Percentiles rank a stretch among this genome's conserved stretches.
Evolutionary conservation across 2,113 vertebrate genomes (phyloP).

Genomic region (Cyprinodon brontotheroides): DNA sequence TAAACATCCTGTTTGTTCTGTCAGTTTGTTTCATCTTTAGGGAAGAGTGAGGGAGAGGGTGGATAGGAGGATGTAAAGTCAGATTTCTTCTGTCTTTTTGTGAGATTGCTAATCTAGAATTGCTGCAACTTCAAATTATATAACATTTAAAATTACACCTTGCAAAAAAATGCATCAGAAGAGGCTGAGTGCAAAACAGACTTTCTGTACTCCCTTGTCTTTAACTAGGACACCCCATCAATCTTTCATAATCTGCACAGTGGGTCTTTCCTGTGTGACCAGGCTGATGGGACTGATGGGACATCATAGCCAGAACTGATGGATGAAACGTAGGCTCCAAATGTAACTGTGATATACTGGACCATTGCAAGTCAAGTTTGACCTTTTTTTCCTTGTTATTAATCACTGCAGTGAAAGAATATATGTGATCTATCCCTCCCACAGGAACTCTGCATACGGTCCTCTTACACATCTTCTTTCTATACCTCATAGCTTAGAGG

Average conservation of each 20-base stretch:
- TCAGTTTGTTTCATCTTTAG: slow-evolving; percentile 66
- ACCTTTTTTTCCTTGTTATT: slow-evolving; percentile 80
- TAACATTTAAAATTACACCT: neutral
- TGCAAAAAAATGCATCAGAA: neutral
- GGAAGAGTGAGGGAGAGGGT: slow-evolving; percentile 29
- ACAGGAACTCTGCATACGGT: slow-evolving; percentile 67
- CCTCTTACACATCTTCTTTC: slow-evolving; percentile 48
- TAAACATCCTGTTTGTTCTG: slow-evolving; percentile 64
- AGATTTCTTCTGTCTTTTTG: slow-evolving; percentile 27
- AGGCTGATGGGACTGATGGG: slow-evolving; percentile 77
- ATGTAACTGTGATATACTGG: slow-evolving; percentile 79
- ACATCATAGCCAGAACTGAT: slow-evolving; percentile 72
- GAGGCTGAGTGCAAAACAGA: slow-evolving; percentile 32
- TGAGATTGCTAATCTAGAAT: slow-evolving; percentile 33
- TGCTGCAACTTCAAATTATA: slow-evolving; percentile 30
- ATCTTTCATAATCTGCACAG: slow-evolving; percentile 75
- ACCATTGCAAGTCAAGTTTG: slow-evolving; percentile 78
- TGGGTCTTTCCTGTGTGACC: slow-evolving; percentile 72
- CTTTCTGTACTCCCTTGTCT: slow-evolving; percentile 50
- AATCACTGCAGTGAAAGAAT: slow-evolving; percentile 76
- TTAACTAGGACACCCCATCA: slow-evolving; percentile 79
- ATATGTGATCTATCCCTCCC: slow-evolving; percentile 73
- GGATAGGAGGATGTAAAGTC: slow-evolving; percentile 41
- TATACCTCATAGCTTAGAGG: slow-evolving; percentile 41
- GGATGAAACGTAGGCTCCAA: slow-evolving; percentile 71